Percentiles rank a stretch among this genome's conserved stretches.
Evolutionary conservation across 1,140 invertebrate species (phyloP).

Genomic region (Leptonema lineaticorne): DNA sequence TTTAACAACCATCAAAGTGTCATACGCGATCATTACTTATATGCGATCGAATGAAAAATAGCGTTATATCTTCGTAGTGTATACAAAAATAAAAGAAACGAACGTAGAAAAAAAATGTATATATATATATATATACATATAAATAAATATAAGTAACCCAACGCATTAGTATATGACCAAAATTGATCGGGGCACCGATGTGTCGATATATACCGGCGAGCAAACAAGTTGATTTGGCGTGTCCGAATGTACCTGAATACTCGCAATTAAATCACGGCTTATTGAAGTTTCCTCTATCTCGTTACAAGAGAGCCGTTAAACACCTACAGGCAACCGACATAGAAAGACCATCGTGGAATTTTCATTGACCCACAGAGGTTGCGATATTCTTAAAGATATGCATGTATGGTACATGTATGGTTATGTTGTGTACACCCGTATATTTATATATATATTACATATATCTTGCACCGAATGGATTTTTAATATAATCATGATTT

Average conservation of each 20-base stretch:
- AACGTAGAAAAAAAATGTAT: not conserved
- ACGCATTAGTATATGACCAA: constrained; percentile 4
- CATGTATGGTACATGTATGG: no score
- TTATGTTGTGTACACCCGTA: no score
- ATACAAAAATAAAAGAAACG: not conserved
- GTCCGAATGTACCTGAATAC: constrained; percentile 32
- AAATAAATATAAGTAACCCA: no score
- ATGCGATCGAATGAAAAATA: constrained; percentile 4
- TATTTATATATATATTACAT: no score
- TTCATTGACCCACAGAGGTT: constrained; percentile 37
- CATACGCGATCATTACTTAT: constrained; percentile 14
- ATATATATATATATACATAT: no score
- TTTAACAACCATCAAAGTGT: not conserved
- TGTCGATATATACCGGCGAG: constrained; percentile 7
- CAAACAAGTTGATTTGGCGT: constrained; percentile 31
- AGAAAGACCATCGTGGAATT: constrained; percentile 30
- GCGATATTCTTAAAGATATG: constrained; percentile 34
- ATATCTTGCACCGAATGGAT: constrained; percentile 32
- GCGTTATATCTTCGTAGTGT: not conserved
- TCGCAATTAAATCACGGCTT: constrained; percentile 39
- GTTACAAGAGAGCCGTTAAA: constrained; percentile 40
- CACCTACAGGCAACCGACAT: constrained; percentile 37
- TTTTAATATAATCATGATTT: constrained; percentile 37
- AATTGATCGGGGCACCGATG: constrained; percentile 5
- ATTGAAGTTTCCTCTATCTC: constrained; percentile 38